Evolutionary conservation across 2,113 vertebrate species (phyloP).

Genomic region (Gymnorhina tibicen): DNA sequence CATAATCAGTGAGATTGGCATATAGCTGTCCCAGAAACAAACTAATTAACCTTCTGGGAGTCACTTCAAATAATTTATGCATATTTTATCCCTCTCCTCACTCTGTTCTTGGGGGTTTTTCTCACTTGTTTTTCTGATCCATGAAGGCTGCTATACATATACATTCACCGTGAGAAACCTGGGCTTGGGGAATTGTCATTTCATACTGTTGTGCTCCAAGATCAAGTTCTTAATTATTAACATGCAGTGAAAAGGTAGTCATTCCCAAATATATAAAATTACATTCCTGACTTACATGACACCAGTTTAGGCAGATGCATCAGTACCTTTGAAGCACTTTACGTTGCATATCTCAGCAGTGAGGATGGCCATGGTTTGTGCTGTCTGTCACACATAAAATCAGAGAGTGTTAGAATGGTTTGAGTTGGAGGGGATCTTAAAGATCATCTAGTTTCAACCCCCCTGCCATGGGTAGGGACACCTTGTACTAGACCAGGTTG

Average conservation of each 20-base stretch:
- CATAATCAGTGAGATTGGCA: not conserved
- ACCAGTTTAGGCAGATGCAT: not conserved
- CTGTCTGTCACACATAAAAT: not conserved
- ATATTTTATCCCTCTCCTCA: not conserved
- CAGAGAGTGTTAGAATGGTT: not conserved
- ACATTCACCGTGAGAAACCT: not conserved
- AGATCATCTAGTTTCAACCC: not conserved
- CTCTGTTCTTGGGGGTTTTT: not conserved
- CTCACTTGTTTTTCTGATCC: not conserved
- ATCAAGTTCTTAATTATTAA: not conserved
- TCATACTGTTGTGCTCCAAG: not conserved
- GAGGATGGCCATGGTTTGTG: not conserved
- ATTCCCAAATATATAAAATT: not conserved
- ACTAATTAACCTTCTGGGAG: not conserved
- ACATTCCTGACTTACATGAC: not conserved
- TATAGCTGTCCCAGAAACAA: not conserved
- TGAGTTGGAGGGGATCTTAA: not conserved
- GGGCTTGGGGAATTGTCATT: not conserved
- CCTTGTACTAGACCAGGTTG: not conserved
- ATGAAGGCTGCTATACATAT: not conserved
- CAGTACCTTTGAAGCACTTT: not conserved
- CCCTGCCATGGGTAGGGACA: not conserved
- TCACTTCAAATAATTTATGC: not conserved
- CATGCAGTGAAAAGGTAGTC: not conserved
- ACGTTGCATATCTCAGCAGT: not conserved